Evolutionary conservation across 2,113 vertebrate species (phyloP), one percentile per base, ranked within the genome.

Genomic region (Urocynchramus pylzowi): DNA sequence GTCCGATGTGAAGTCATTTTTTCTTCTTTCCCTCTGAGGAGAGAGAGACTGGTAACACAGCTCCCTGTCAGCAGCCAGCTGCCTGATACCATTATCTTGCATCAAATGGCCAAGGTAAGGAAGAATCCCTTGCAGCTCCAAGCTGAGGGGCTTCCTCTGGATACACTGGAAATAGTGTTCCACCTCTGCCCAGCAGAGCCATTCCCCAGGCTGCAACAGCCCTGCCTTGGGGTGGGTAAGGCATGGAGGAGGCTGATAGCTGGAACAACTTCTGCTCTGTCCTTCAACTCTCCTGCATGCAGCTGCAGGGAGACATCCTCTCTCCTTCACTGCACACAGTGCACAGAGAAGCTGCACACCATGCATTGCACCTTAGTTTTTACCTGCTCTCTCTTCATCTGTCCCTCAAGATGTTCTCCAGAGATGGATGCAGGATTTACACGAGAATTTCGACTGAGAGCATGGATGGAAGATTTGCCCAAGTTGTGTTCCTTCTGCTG

Each of bases 1-100:
- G 85, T 91, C 82, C 9, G 19, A 24, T 52, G 50, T 95, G 85
- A 92, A 86, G 85, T 88, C 6, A 26, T 80, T 90, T 82, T 64
- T 85, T 15, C 26, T 94, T 82, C 86, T 93, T 85, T 86, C 44
- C 52, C 31, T 93, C 84, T 63, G 90, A 91, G 91, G 78, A 75
- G 81, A 73, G 59, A 77, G 86, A 31, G 24, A 26, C 49, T 19
- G 45, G 26, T 87, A 88, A 54, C 53, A 54, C 1, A 10, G 52
- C 27, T 76, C 81, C 31, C 44, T 65, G 75, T 52, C 63, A 33
- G 16, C 90, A 83, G 61, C 60, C 84, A 41, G 56, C 77, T 87
- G 78, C 78, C 82, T 24, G 70, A 12, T 42, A 27, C 61, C 1
- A 0, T 27, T 81, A 17, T 41, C 47, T 82, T 91, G 67, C 82